Evolutionary conservation across 2,797 vertebrate species (phyloP).

Genomic region (Chrysocyon brachyurus): DNA sequence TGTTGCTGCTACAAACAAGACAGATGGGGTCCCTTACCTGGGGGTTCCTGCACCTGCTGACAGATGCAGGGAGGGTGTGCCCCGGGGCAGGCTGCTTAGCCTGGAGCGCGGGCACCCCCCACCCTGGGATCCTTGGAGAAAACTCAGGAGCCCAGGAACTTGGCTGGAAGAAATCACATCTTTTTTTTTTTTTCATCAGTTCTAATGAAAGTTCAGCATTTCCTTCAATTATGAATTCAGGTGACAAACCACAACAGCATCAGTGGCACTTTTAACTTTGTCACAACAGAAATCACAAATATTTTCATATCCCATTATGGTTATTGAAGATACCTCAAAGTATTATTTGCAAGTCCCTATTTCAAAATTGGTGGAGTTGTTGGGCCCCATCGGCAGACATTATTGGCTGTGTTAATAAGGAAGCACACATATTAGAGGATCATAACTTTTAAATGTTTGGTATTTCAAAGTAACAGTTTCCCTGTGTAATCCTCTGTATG

Average conservation of each 20-base stretch:
- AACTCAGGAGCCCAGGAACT: not conserved
- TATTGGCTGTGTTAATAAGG: not conserved
- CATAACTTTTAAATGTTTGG: not conserved
- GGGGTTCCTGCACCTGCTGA: not conserved
- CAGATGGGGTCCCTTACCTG: not conserved
- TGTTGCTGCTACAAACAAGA: accelerated
- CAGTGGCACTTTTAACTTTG: too few relatives aligned
- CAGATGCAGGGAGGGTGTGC: accelerated
- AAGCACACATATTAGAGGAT: not conserved
- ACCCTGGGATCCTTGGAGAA: not conserved
- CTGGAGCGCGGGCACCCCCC: not conserved
- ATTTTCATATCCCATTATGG: not conserved
- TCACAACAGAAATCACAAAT: not conserved
- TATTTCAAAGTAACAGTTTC: not conserved
- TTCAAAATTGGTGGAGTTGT: not conserved
- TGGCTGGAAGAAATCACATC: not conserved
- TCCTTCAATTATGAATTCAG: not conserved
- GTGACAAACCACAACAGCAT: not conserved
- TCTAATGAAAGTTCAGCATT: not conserved
- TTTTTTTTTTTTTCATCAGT: too few relatives aligned
- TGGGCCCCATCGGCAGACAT: not conserved
- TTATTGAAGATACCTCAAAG: not conserved
- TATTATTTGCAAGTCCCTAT: not conserved
- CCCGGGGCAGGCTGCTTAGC: not conserved
- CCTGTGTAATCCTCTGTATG: not conserved